Evolutionary conservation across 2,113 vertebrate species (phyloP), one percentile per base, ranked within the genome.

Genomic region (Oxyura jamaicensis): DNA sequence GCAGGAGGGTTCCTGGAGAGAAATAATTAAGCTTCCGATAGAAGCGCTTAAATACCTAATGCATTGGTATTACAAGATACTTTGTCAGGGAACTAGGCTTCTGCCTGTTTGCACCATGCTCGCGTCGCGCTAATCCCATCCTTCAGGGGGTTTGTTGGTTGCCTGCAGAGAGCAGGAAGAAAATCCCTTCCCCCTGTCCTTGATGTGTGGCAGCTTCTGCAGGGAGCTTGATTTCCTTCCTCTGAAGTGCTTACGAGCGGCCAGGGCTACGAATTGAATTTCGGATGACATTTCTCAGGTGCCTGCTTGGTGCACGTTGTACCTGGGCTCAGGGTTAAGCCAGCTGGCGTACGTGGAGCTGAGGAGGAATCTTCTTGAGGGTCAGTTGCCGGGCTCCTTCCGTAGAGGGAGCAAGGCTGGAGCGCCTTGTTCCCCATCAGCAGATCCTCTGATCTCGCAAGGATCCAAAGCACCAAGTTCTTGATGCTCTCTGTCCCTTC

Each of bases 271-370:
- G 26, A 56, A 33, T 12, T 2, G 20, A 53, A 44, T 53, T 55
- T 21, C 16, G 36, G 55, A 13, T 69, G 14, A 36, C 31, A 44
- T 69, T 44, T 68, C 31, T 78, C 8, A 13, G 55, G 44, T 60
- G 44, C 21, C 63, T 25, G 19, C 68, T 60, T 3, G n/a, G 60
- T 26, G 17, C 44, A 4, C 0, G 2, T 20, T 17, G 35, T 59
- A 15, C 63, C 42, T 26, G 67, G 46, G 28, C 42, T 75, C 20
- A 13, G 75, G 42, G 33, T 31, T 16, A 21, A 46, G 25, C 56
- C 42, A n/a, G 41, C 4, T 65, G 31, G 15, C 1, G 1, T 44
- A 5, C 11, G 39, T 6, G 7, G 62, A 36, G 29, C 8, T 0
- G 1, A 41, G 36, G 42, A 71, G 42, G 41, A 71, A 17, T 46